Percentiles rank a stretch among this genome's conserved stretches.
Conservation (phyloP, 2,113 vertebrate species). For the Upupa epops region DNA sequence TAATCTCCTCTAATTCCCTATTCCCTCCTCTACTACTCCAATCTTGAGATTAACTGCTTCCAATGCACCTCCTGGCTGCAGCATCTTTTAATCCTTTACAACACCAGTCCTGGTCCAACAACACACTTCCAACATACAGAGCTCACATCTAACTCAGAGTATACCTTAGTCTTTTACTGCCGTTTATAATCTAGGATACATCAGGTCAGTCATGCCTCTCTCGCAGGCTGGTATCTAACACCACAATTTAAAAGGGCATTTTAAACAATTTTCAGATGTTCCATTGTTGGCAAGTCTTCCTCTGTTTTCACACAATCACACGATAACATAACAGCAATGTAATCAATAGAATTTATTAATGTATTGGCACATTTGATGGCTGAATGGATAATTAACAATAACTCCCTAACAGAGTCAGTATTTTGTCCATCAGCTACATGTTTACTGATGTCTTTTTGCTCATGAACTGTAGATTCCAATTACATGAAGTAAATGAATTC, state of each 20-base stretch:
- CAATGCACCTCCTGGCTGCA: neutral
- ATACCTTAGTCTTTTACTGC: neutral
- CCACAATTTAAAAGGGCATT: neutral
- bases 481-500: accelerated
- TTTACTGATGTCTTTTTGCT: neutral
- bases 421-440: neutral
- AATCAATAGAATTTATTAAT: neutral
- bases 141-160: neutral
- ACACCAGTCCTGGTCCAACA: neutral
- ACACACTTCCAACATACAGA: neutral
- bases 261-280: neutral
- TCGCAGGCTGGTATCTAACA: neutral
- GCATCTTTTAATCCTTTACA: neutral
- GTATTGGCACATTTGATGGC: neutral
- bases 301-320: neutral
- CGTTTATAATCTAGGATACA: neutral
- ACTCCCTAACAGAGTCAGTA: neutral
- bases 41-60: neutral
- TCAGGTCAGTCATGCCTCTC: neutral
- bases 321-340: neutral
- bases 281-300: neutral
- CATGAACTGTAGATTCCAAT: neutral
- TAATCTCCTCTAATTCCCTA: neutral
- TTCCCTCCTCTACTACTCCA: neutral
- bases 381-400: neutral